Conservation (phyloP, 2,888 invertebrate species). For the Cenopis cana region DNA sequence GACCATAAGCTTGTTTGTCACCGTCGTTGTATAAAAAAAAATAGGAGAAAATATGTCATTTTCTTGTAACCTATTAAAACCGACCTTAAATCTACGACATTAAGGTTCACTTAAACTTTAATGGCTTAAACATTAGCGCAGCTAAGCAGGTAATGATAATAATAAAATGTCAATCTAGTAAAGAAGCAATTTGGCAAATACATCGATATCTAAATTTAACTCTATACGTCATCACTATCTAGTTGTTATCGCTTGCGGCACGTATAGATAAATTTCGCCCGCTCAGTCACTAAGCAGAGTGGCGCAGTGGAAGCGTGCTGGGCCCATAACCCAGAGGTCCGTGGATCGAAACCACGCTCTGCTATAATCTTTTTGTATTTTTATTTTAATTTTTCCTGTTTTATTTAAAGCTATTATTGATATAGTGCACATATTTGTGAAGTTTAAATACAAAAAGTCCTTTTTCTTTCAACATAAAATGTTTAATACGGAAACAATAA, state of each 20-base stretch:
- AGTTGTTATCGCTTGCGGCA: conserved; percentile 4
- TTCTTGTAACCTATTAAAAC: neutral
- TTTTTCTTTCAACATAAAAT: too few relatives aligned
- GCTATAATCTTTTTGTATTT: conserved; percentile 41
- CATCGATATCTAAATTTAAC: conserved; percentile 33
- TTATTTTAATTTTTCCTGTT: conserved; percentile 16
- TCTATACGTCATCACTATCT: conserved; percentile 29
- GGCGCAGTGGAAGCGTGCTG: conserved; percentile 93
- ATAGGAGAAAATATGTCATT: too few relatives aligned
- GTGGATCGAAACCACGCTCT: conserved; percentile 93
- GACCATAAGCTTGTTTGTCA: too few relatives aligned
- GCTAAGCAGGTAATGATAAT: neutral
- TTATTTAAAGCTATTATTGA: neutral
- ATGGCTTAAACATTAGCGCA: too few relatives aligned
- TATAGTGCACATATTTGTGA: neutral
- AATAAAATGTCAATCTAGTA: neutral
- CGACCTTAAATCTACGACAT: neutral
- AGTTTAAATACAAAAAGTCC: neutral
- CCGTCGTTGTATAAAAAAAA: too few relatives aligned
- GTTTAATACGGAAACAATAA: too few relatives aligned
- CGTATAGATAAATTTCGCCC: conserved; percentile 51
- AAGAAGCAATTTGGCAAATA: conserved; percentile 5
- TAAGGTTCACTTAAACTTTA: conserved; percentile 15
- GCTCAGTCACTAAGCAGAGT: conserved; percentile 84
- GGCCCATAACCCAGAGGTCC: conserved; percentile 95